Evolutionary conservation across 2,113 vertebrate genomes (phyloP).

Genomic region (Cariama cristata): DNA sequence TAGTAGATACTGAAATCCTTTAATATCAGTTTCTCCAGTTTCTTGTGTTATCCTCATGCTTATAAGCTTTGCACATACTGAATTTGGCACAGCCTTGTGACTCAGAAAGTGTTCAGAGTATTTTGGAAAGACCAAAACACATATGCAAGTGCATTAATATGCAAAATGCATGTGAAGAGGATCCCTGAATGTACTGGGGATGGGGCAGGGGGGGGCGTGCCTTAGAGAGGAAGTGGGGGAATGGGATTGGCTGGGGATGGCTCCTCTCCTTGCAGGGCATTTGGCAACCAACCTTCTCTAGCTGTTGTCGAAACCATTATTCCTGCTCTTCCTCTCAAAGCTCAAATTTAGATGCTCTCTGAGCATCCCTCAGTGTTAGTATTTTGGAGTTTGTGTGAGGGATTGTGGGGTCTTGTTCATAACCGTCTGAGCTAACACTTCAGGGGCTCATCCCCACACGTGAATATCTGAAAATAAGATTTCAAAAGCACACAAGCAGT

Average conservation of each 20-base stretch:
- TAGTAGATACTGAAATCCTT: background rate
- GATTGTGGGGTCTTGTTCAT: fast-evolving
- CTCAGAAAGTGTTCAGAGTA: background rate
- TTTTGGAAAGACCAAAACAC: background rate
- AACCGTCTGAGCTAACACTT: background rate
- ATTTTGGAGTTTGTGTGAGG: background rate
- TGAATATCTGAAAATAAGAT: background rate
- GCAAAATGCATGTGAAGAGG: fast-evolving
- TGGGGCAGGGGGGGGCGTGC: too few relatives aligned
- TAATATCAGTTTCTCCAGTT: background rate
- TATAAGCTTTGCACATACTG: background rate
- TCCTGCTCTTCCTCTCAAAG: background rate
- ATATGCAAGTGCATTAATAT: background rate
- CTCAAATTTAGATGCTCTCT: background rate
- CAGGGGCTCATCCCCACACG: background rate
- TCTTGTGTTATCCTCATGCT: background rate
- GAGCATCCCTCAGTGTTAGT: background rate
- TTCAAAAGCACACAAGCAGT: background rate
- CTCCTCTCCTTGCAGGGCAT: background rate
- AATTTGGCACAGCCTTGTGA: background rate
- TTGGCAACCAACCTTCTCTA: background rate
- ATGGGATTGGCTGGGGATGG: background rate
- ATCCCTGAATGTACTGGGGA: background rate
- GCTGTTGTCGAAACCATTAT: background rate
- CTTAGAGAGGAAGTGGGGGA: background rate